Base-by-base conservation (phyloP, 1,140 invertebrate species). In the Brachionus rotundiformis region DNA sequence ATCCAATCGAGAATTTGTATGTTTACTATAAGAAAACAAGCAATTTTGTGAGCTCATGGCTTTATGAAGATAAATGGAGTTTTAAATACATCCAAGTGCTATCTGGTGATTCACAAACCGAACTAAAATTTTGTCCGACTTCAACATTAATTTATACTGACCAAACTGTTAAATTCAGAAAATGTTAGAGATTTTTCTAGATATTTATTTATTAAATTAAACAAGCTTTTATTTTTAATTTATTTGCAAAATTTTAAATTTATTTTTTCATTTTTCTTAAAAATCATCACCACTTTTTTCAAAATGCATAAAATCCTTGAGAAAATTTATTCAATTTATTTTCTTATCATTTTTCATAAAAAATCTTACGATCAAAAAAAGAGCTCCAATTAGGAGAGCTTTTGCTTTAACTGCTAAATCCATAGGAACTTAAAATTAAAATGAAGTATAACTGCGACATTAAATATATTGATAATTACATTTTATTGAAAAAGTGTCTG, bases 401-500 rank as follows among this genome's bases (percentile, higher is more conserved):
- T 94, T 95, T 85, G 93, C 92, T 84, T 91, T 91, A 3, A 93
- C 92, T 84, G 93, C 92, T 63, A 95, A 87, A 85, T 93, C 92
- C 85, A 92, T 88, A 0, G 92, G 93, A 86, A 94, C 79, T 81
- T 31, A 47, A 77, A 68, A 68, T 19, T n/a, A 16, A 71, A 71
- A 27, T 49, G n/a, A 29, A 29, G 16, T 71, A 36, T 27, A 10
- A 16, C 3, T 1, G 19, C 23, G n/a, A 3, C 3, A 13, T 25
- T 25, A 63, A 5, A n/a, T 33, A 13, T 13, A 13, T 39, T 13
- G 11, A 36, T 4, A 11, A 10, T 81, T 63, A 81, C 79, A 63
- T 63, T 49, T 41, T 29, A 81, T 63, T 10, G 59, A 31, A 65
- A 65, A 81, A 11, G 33, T 29, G 31, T 81, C 79, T 10, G 54